A percentile compares a stretch with the other conserved stretches of the same genome.
Conservation (phyloP, 2,888 invertebrate genomes). For the Harpagoxenus sublaevis region DNA sequence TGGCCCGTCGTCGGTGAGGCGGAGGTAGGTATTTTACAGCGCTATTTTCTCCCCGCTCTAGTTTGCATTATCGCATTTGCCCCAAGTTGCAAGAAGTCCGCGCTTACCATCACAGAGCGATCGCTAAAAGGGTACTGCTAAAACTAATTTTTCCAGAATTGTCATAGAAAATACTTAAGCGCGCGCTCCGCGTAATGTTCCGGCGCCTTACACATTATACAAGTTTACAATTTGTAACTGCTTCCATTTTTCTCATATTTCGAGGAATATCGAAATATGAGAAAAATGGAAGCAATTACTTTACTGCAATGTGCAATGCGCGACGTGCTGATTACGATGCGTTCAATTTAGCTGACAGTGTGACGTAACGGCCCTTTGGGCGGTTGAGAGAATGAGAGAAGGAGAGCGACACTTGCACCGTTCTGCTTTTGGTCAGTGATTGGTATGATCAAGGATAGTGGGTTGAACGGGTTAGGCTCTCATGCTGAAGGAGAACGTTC, state of each 20-base stretch:
- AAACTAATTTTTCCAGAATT: conserved; percentile 31
- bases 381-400: conserved; percentile 5
- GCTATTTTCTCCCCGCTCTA: conserved; percentile 42
- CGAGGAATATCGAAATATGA: background rate
- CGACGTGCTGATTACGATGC: conserved; percentile 16
- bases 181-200: background rate
- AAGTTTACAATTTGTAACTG: conserved; percentile 1
- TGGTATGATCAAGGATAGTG: conserved; percentile 35
- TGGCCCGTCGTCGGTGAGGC: conserved; percentile 18
- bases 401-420: background rate
- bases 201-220: background rate
- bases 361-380: conserved; percentile 18
- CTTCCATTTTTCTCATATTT: background rate
- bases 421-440: conserved; percentile 41
- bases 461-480: background rate
- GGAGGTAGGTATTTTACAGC: conserved; percentile 40
- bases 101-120: conserved; percentile 12
- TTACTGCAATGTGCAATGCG: background rate
- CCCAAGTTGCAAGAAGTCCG: conserved; percentile 43
- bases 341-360: conserved; percentile 17
- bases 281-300: too few relatives aligned
- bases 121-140: conserved; percentile 2
- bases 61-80: conserved; percentile 54
- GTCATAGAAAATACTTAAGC: conserved; percentile 12
- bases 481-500: conserved; percentile 16